Base-by-base conservation (phyloP, 2,113 vertebrate genomes). In the Stegastes partitus region DNA sequence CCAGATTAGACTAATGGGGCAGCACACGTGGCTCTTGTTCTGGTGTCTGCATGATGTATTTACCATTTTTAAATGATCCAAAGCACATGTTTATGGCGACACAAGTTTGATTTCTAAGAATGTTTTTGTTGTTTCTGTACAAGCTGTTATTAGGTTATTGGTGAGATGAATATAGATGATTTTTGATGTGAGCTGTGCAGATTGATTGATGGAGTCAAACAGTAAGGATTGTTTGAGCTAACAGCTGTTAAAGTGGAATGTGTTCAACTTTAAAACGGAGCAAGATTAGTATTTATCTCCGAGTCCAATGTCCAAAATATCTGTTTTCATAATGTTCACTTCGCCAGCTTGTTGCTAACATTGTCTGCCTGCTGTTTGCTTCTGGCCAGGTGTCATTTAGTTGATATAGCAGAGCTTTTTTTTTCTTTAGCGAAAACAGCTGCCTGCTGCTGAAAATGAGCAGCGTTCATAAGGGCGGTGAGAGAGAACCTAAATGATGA, bases 1-100 rank as follows among this genome's bases (percentile, higher is more conserved):
- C 49, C 21, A 3, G 25, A 22, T 53, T 25, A 50, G 7, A 68
- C 56, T 25, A 55, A 37, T 25, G 21, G 81, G 68, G 55, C 74
- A 67, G 53, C 72, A 89, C 75, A 77, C 78, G 84, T 73, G 59
- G 37, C 28, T 77, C 63, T 9, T 42, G 50, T 81, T 83, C 67
- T 15, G 65, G 16, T n/a, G 6, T 70, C 11, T 51, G 65, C 68
- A 74, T 80, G 51, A 74, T 55, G 16, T 57, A 59, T 15, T 4
- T 16, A 16, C 4, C 23, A 19, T 44, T 5, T n/a, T 63, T 39
- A 75, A 69, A 64, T 34, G 1, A 64, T 51, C 22, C 21, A 56
- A 61, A 56, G 34, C 45, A 8, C 47, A 67, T n/a, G 53, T 45
- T n/a, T 18, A 28, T 44, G 44, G 53, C 23, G 51, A 19, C 39